Conservation (phyloP, 2,113 vertebrate genomes). For the Progne subis region DNA sequence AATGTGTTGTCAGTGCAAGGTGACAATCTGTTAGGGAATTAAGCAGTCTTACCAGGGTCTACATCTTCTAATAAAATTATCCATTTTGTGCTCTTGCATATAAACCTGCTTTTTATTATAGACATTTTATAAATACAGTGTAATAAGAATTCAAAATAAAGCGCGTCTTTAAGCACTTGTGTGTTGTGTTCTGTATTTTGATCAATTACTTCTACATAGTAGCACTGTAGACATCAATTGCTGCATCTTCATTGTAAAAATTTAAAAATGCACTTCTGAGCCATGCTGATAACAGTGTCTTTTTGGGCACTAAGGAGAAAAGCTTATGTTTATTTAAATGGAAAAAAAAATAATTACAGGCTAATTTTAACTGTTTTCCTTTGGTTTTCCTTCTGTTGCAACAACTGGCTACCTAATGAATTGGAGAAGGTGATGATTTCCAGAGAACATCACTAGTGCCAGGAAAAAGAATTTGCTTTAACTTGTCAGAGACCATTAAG, state of each 20-base stretch:
- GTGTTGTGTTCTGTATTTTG: neutral
- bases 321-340: neutral
- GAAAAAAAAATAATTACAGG: neutral
- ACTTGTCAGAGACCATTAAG: neutral
- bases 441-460: neutral
- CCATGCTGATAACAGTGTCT: neutral
- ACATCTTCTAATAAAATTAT: neutral
- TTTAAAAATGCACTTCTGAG: neutral
- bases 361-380: neutral
- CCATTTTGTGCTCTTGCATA: neutral
- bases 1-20: neutral
- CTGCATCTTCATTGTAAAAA: neutral
- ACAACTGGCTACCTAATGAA: neutral
- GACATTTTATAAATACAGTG: conserved; percentile 21
- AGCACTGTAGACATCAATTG: neutral
- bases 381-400: neutral
- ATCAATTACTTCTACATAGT: neutral
- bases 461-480: neutral
- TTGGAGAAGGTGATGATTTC: neutral
- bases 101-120: conserved; percentile 20
- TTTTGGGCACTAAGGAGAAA: neutral
- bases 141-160: conserved; percentile 71
- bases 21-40: neutral
- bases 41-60: neutral
- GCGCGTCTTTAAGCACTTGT: neutral